These are phyloP conservation scores for Drosophila paranaensis DNA, from an alignment of 2,888 invertebrate genomes.

Conservation along the genomic window DNA sequence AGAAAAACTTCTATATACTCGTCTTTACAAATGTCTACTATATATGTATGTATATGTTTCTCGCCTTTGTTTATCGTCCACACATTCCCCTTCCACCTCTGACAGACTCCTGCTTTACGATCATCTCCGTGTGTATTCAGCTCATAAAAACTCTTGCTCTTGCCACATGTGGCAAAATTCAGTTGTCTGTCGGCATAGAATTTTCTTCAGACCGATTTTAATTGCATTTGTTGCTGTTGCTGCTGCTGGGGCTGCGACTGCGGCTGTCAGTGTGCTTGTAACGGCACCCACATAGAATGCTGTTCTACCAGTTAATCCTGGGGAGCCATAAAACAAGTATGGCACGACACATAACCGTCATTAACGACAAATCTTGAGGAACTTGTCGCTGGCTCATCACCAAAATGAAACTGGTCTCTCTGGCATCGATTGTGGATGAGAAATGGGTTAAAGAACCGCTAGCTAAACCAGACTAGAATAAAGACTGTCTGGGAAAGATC, in stretches of 20 bases:
- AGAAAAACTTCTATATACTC: slow-evolving; percentile 30
- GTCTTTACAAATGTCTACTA: neutral
- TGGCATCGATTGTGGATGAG: slow-evolving; percentile 1
- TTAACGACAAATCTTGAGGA: slow-evolving; percentile 43
- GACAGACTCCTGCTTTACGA: slow-evolving; percentile 48
- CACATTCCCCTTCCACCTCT: slow-evolving; percentile 15
- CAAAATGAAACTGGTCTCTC: slow-evolving; percentile 46
- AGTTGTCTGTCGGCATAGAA: slow-evolving; percentile 38
- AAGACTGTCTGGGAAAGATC: slow-evolving; percentile 9
- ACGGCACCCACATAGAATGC: slow-evolving; percentile 59
- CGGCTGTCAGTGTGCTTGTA: slow-evolving; percentile 19
- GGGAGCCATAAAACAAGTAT: slow-evolving; percentile 13
- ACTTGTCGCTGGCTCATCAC: slow-evolving; percentile 41
- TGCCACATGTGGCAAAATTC: slow-evolving; percentile 35
- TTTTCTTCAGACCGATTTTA: slow-evolving; percentile 37
- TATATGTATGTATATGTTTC: slow-evolving; percentile 43
- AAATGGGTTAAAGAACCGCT: slow-evolving; percentile 54
- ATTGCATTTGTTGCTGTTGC: slow-evolving; percentile 34
- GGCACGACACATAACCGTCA: slow-evolving; percentile 22
- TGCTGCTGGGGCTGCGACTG: neutral
- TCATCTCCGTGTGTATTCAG: slow-evolving; percentile 24
- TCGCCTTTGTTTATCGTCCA: slow-evolving; percentile 70
- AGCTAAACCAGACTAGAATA: slow-evolving; percentile 15
- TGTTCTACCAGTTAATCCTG: slow-evolving; percentile 49
- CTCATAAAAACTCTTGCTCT: slow-evolving; percentile 17